phyloP scores from a whole-genome alignment of 2,797 vertebrate species.

The Coilia nasus region DNA sequence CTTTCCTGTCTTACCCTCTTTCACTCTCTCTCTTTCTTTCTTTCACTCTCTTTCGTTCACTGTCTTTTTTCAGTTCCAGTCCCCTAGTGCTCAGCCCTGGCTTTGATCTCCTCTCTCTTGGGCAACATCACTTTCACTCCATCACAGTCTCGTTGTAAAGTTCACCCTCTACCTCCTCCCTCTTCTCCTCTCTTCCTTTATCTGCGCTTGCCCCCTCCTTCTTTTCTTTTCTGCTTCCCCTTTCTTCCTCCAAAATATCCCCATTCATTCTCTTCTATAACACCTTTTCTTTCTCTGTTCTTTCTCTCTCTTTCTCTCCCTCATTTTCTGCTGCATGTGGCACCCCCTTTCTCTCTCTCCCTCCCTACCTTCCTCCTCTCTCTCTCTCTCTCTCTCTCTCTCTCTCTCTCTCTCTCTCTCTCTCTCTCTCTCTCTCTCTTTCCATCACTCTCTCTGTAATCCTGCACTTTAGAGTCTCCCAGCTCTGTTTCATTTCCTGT shows the following conservation, averaged over 20 bases:
- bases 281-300: not conserved
- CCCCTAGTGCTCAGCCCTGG: not conserved
- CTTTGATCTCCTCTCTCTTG: slow-evolving; percentile 13
- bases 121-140: slow-evolving; percentile 22
- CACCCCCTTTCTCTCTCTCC: not conserved
- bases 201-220: not conserved
- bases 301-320: not conserved
- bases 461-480: slow-evolving; percentile 38
- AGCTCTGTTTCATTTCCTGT: slow-evolving; percentile 61
- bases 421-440: slow-evolving; percentile 12
- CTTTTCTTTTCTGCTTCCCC: not conserved
- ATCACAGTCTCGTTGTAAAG: slow-evolving; percentile 16
- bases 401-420: not conserved
- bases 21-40: not conserved
- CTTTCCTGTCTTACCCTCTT: slow-evolving; percentile 33
- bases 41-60: slow-evolving; percentile 44
- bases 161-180: not conserved
- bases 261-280: not conserved
- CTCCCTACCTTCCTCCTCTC: not conserved
- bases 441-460: not conserved
- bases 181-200: not conserved
- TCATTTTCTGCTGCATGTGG: not conserved
- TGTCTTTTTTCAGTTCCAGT: not conserved
- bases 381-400: not conserved
- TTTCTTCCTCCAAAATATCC: not conserved